Evolutionary conservation across 2,113 vertebrate species (phyloP).

Genomic region (Amphiprion ocellaris): DNA sequence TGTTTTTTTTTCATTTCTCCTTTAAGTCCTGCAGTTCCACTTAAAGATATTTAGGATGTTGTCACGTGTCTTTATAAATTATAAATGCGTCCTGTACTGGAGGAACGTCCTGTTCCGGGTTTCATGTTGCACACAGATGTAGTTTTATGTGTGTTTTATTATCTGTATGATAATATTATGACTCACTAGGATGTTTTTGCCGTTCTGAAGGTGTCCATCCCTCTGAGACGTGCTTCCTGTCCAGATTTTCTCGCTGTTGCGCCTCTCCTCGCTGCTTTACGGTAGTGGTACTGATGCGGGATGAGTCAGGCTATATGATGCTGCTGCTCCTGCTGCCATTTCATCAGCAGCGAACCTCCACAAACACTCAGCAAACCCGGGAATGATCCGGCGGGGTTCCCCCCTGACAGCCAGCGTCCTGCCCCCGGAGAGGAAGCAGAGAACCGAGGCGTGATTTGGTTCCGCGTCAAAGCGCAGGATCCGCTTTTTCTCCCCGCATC

Average conservation of each 20-base stretch:
- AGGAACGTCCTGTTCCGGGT: too few relatives aligned
- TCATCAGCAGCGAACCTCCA: slow-evolving; percentile 85
- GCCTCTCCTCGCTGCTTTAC: slow-evolving; percentile 81
- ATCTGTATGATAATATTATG: too few relatives aligned
- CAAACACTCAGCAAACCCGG: slow-evolving; percentile 67
- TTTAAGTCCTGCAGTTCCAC: too few relatives aligned
- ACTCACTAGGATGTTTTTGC: too few relatives aligned
- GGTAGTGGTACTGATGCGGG: slow-evolving; percentile 89
- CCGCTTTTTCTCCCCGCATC: slow-evolving; percentile 37
- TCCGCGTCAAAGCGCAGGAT: slow-evolving; percentile 17
- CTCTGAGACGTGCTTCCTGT: too few relatives aligned
- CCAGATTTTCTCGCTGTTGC: slow-evolving; percentile 38
- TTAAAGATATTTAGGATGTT: too few relatives aligned
- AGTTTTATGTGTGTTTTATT: too few relatives aligned
- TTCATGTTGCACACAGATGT: too few relatives aligned
- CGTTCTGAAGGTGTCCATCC: too few relatives aligned
- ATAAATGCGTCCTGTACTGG: too few relatives aligned
- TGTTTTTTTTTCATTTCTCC: too few relatives aligned
- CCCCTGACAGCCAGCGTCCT: slow-evolving; percentile 32
- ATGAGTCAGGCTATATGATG: slow-evolving; percentile 94
- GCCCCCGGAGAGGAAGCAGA: background rate
- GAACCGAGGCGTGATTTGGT: slow-evolving; percentile 4
- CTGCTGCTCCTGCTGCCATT: slow-evolving; percentile 90
- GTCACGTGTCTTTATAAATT: too few relatives aligned
- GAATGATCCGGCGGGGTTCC: slow-evolving; percentile 51